phyloP scores from a whole-genome alignment of 53 echinoderm and acorn worm genomes.

The Arbacia lixula region DNA sequence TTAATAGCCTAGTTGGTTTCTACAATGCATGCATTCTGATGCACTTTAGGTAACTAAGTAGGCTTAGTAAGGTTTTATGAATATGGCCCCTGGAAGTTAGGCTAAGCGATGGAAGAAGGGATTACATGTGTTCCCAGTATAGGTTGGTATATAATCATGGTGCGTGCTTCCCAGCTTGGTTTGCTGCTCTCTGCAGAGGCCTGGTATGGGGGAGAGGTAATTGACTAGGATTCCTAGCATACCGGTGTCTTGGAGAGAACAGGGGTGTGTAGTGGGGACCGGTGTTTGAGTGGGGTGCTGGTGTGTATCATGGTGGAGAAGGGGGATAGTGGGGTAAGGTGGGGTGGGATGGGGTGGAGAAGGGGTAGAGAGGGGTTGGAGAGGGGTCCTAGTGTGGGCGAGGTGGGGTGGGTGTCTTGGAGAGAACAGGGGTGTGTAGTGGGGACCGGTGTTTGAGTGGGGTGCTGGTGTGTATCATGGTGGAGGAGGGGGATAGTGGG shows the following conservation, averaged over 20 bases:
- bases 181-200: conserved; percentile 26
- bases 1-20: no score
- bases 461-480: no score
- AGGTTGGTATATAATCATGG: conserved; percentile 31
- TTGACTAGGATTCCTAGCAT: conserved; percentile 46
- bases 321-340: not conserved
- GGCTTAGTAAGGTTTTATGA: no score
- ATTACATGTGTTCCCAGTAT: conserved; percentile 44
- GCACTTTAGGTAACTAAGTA: no score
- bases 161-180: conserved; percentile 8
- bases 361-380: not conserved
- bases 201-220: conserved; percentile 33
- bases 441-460: not conserved
- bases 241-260: conserved; percentile 3
- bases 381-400: not conserved
- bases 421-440: not conserved
- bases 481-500: not conserved
- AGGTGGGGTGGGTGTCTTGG: not conserved
- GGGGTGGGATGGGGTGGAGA: not conserved
- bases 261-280: not conserved
- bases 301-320: no score
- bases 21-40: no score
- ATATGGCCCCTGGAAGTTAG: no score
- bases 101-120: not conserved
- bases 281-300: no score